Percentiles rank a stretch among this genome's conserved stretches.
These are phyloP conservation scores for Chymomyza costata DNA, from an alignment of 1,140 invertebrate species.

Conservation along the genomic window DNA sequence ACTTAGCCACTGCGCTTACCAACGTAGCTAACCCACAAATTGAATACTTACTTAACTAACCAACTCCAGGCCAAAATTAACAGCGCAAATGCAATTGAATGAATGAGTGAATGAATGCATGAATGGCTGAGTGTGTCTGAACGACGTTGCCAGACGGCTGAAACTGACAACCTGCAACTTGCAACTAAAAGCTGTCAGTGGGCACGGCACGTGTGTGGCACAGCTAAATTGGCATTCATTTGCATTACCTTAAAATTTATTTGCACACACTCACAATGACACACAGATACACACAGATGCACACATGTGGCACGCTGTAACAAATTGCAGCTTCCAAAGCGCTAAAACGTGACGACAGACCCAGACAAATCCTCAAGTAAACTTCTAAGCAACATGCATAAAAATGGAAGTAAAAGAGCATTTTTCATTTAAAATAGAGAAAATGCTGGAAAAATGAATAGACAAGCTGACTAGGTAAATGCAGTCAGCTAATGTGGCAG, in stretches of 20 bases:
- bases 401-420: too few species aligned
- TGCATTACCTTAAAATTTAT: constrained; percentile 70
- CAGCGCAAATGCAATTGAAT: too few species aligned
- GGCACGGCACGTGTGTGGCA: constrained; percentile 11
- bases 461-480: constrained; percentile 38
- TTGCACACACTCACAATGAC: constrained; percentile 35
- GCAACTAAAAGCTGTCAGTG: constrained; percentile 16
- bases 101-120: constrained; percentile 42
- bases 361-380: constrained; percentile 40
- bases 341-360: constrained; percentile 67
- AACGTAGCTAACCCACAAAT: too few species aligned
- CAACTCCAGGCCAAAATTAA: too few species aligned
- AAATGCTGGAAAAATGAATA: too few species aligned
- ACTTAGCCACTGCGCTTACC: too few species aligned
- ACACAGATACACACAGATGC: constrained; percentile 36
- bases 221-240: constrained; percentile 68
- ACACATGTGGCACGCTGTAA: constrained; percentile 51
- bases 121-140: constrained; percentile 12
- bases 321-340: constrained; percentile 68
- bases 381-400: constrained; percentile 2
- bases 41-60: too few species aligned
- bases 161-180: constrained; percentile 4
- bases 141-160: too few species aligned
- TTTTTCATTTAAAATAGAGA: too few species aligned
- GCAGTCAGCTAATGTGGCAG: constrained; percentile 5